Evolutionary conservation across 2,113 vertebrate genomes (phyloP).

Genomic region (Paracyprichromis sp.): DNA sequence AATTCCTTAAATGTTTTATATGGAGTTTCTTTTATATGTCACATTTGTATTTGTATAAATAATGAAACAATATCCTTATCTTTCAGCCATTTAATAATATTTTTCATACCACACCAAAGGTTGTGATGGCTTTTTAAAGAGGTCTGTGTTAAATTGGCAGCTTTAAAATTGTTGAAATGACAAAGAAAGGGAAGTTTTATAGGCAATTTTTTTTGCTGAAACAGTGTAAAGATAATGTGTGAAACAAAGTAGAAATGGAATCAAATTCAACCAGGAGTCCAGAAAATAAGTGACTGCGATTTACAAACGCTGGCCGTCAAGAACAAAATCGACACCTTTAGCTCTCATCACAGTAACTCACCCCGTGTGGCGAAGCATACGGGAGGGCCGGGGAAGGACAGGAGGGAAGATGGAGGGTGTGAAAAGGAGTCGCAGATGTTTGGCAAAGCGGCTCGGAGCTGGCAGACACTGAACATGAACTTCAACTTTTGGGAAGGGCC

Average conservation of each 20-base stretch:
- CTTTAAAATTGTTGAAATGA: background rate
- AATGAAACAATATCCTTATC: background rate
- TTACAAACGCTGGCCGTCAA: background rate
- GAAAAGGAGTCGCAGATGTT: conserved; percentile 45
- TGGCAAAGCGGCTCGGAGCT: conserved; percentile 72
- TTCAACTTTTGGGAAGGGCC: conserved; percentile 50
- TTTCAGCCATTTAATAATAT: background rate
- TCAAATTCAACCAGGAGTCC: background rate
- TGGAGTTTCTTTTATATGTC: background rate
- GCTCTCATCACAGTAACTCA: conserved; percentile 8
- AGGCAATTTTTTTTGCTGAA: background rate
- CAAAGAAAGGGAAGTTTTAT: background rate
- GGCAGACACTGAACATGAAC: conserved; percentile 83
- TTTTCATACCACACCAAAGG: background rate
- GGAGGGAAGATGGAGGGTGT: conserved; percentile 1
- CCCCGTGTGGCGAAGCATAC: background rate
- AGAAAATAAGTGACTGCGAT: background rate
- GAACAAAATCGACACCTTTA: background rate
- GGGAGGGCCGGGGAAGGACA: background rate
- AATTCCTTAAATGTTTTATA: background rate
- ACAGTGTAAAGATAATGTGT: background rate
- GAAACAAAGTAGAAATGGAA: background rate
- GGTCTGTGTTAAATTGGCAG: background rate
- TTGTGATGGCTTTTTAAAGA: background rate
- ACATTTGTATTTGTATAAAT: background rate